Evolutionary conservation across 2,113 vertebrate genomes (phyloP), one percentile per base, ranked within the genome.

Genomic region (Notarius quadriscutis): DNA sequence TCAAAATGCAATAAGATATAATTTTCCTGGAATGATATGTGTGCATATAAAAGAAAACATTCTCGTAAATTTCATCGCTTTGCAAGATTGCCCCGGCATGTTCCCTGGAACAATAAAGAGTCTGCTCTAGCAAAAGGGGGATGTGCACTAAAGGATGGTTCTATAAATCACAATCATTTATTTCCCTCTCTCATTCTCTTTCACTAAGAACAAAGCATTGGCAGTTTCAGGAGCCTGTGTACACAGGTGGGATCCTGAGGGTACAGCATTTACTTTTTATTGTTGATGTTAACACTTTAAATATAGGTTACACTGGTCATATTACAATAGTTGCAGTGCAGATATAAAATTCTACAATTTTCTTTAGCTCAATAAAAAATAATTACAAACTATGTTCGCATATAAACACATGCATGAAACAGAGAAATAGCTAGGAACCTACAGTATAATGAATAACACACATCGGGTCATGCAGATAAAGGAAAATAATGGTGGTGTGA

Each of bases 21-120:
- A 90, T 90, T 90, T 85, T 81, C 87, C 53, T 51, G 78, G 87
- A 88, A 84, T 81, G 89, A 90, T 87, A 69, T 82, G 81, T 90
- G 89, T 69, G 82, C 85, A 84, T 78, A 90, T 90, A 84, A 90
- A 90, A 90, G 87, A 84, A 89, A 90, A 90, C 87, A 88, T 85
- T 69, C 89, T 80, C 83, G 82, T 90, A 88, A 90, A 90, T 77
- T 78, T 85, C 5, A 48, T 17, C 10, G 27, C 81, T 58, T 41
- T 87, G 65, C 79, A 79, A 69, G 89, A 71, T 90, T 87, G 87
- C 84, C 87, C 81, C 27, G 6, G 60, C 87, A 87, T 87, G 87
- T 84, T 87, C 65, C 18, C 63, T 71, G 81, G 69, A 90, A 88
- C 77, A 88, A 62, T 75, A 30, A 88, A 60, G 20, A 81, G 85